Evolutionary conservation across 2,113 vertebrate genomes (phyloP).

Genomic region (Otis tarda): DNA sequence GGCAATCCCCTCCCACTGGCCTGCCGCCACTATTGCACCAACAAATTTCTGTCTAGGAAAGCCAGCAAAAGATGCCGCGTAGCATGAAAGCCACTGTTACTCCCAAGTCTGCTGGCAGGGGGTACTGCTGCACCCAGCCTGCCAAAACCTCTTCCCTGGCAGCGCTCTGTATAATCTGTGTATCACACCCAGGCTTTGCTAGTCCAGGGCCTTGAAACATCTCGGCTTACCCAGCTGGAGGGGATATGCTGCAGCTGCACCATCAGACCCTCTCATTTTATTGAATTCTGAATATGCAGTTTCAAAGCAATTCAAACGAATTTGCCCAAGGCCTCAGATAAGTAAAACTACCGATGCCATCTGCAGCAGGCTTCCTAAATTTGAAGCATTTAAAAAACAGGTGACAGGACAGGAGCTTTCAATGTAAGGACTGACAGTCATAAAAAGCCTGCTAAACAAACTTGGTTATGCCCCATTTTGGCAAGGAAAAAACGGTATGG

Average conservation of each 20-base stretch:
- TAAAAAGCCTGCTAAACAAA: constrained; percentile 59
- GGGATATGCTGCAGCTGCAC: constrained; percentile 76
- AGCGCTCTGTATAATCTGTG: constrained; percentile 57
- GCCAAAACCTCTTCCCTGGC: constrained; percentile 74
- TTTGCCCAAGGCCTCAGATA: constrained; percentile 75
- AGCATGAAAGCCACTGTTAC: constrained; percentile 58
- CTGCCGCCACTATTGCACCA: constrained; percentile 45
- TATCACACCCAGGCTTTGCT: constrained; percentile 65
- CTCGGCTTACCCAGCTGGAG: constrained; percentile 77
- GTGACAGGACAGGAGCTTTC: constrained; percentile 75
- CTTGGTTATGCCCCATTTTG: constrained; percentile 53
- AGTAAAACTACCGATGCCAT: constrained; percentile 72
- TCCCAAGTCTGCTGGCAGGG: constrained; percentile 71
- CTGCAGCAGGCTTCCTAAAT: constrained; percentile 71
- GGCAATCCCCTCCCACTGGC: constrained; percentile 69
- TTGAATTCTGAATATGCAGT: constrained; percentile 79
- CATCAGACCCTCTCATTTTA: constrained; percentile 77
- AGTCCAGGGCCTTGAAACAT: constrained; percentile 71
- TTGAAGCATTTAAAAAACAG: constrained; percentile 77
- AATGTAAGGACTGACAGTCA: constrained; percentile 48
- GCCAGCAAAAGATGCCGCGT: constrained; percentile 49
- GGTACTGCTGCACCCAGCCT: constrained; percentile 7
- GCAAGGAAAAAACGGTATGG: neutral
- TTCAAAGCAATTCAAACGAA: constrained; percentile 80
- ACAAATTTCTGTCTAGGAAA: constrained; percentile 60